phyloP scores from a whole-genome alignment of 2,888 invertebrate species.

The Leucophenga maculata region DNA sequence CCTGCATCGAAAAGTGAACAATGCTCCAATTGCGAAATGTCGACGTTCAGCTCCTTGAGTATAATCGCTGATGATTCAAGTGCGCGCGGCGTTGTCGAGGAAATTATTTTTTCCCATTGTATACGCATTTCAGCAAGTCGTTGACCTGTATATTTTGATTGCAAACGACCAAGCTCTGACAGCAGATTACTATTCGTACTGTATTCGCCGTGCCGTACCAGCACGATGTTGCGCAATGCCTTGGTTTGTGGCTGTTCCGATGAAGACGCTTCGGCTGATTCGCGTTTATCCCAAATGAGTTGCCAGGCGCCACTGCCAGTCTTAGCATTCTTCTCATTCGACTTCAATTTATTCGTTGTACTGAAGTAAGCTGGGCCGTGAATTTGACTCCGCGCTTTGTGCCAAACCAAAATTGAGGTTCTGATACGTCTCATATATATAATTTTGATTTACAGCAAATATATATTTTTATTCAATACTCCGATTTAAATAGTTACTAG shows the following conservation, averaged over 20 bases:
- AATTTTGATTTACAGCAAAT: too few relatives aligned
- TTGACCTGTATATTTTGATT: constrained; percentile 89
- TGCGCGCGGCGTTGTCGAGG: constrained; percentile 95
- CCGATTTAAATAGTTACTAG: too few relatives aligned
- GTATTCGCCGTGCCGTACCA: constrained; percentile 97
- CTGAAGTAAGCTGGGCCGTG: too few relatives aligned
- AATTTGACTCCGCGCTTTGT: too few relatives aligned
- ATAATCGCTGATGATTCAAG: constrained; percentile 92
- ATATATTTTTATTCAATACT: too few relatives aligned
- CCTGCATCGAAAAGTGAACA: constrained; percentile 91
- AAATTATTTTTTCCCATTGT: constrained; percentile 84
- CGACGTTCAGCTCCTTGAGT: constrained; percentile 78
- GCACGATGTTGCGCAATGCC: constrained; percentile 82
- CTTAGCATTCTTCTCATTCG: too few relatives aligned
- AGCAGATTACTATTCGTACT: constrained; percentile 82
- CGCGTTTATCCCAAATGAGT: too few relatives aligned
- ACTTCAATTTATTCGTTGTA: too few relatives aligned
- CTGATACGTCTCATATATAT: too few relatives aligned
- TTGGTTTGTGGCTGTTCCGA: constrained; percentile 73
- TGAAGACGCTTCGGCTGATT: too few relatives aligned
- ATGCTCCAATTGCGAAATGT: constrained; percentile 76
- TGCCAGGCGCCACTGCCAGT: too few relatives aligned
- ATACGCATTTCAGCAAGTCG: constrained; percentile 83
- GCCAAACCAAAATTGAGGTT: too few relatives aligned
- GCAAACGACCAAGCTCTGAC: constrained; percentile 85